Base-by-base conservation (phyloP, 1,140 invertebrate genomes). In the Branchinecta lindahli region DNA sequence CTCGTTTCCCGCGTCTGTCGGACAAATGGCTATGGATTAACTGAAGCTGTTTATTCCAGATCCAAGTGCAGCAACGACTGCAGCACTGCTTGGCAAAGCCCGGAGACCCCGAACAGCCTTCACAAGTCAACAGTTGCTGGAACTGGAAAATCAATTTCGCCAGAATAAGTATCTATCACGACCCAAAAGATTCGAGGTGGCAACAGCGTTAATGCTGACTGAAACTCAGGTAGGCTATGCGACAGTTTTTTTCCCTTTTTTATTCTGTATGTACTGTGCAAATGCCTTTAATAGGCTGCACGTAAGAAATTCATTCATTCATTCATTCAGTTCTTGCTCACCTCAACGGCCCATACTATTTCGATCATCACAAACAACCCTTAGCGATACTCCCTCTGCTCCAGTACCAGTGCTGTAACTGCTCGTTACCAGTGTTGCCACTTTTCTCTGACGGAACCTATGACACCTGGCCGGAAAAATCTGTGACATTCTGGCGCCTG, bases 121-220 rank as follows among this genome's bases (percentile, higher is more conserved):
- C 82, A 98, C 96, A 0, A 95, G 91, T 12, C 95, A 99, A 79
- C 96, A 99, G 78, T 85, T 99, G 21, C 82, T 98, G 70, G 96
- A 99, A 81, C 81, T 99, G 75, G 96, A 99, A 80, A 92, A 96
- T 80, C 95, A 99, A 81, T 99, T 99, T 81, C 85, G 92, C 68
- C 92, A 97, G 83, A 98, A 98, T 83, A 99, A 98, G 81, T 99
- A 99, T 82, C 85, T 99, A 20, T 98, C 95, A 45, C 83, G 96
- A 75, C 96, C 96, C 2, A 98, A 98, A 81, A 83, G 96, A 76
- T 99, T 98, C 78, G 96, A 99, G 82, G 95, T 99, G 8, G 96
- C 96, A 46, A 98, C 95, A 21, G 93, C 91, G 66, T 80, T 99
- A 68, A 94, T 96, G 90, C 84, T 99, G 3, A 98, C 94, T 8